Evolutionary conservation across 2,113 vertebrate genomes (phyloP).

Genomic region (Psittacara wagleri): DNA sequence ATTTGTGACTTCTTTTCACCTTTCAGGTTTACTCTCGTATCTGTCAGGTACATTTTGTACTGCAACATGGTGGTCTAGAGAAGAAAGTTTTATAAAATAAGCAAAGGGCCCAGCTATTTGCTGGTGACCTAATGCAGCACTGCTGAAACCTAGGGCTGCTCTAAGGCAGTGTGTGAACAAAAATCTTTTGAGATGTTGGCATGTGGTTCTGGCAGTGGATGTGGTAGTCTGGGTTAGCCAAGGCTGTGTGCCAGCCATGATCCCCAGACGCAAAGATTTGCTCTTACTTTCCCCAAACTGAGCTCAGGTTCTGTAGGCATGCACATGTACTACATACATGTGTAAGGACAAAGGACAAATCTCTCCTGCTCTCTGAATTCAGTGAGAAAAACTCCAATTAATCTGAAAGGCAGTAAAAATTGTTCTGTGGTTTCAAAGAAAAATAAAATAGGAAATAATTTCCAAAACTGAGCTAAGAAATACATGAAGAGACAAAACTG

Average conservation of each 20-base stretch:
- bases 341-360: background rate
- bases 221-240: background rate
- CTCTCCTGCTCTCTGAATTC: background rate
- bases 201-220: background rate
- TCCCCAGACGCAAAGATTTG: background rate
- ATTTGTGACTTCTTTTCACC: conserved; percentile 15
- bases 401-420: background rate
- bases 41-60: background rate
- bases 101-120: background rate
- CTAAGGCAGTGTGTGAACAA: background rate
- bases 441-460: background rate
- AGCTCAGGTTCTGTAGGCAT: background rate
- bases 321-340: background rate
- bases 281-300: background rate
- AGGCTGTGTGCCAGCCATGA: background rate
- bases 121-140: background rate
- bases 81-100: background rate
- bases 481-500: background rate
- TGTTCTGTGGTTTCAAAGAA: background rate
- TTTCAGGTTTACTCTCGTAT: background rate
- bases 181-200: background rate
- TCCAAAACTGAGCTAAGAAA: background rate
- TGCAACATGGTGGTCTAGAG: background rate
- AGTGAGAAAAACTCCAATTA: background rate
- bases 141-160: background rate